These are phyloP conservation scores for Lagenorhynchus albirostris DNA, from an alignment of 2,113 vertebrate genomes.

Conservation along the genomic window DNA sequence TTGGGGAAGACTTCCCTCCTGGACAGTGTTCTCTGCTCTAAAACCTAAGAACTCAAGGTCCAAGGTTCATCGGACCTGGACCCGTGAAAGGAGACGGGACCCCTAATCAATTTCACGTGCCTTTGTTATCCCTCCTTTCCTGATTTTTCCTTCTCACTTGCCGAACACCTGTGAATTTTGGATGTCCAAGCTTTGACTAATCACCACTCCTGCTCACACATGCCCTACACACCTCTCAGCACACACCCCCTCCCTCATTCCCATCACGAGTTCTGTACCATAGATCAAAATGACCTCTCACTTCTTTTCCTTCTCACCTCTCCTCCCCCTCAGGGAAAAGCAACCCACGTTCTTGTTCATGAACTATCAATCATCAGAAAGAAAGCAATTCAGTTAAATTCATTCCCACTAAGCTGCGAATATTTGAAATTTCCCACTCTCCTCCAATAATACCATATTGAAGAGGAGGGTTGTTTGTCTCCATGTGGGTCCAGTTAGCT, in stretches of 20 bases:
- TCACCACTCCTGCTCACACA: rapidly evolving
- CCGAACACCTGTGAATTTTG: background rate
- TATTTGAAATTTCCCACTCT: background rate
- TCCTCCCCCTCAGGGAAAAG: background rate
- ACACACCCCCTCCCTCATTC: background rate
- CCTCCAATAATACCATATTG: background rate
- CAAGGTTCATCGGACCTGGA: background rate
- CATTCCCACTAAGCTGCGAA: background rate
- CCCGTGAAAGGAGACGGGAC: background rate
- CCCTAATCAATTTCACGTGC: background rate
- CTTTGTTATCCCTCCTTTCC: background rate
- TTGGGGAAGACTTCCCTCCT: background rate
- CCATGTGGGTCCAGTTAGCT: background rate
- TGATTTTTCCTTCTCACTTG: background rate
- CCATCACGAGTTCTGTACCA: background rate
- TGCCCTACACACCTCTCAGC: too few species aligned
- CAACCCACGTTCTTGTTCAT: background rate
- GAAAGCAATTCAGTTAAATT: background rate
- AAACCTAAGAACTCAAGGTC: background rate
- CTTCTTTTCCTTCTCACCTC: background rate
- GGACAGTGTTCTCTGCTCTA: background rate
- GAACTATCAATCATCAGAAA: background rate
- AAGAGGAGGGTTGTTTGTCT: background rate
- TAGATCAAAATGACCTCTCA: background rate
- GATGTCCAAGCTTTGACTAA: background rate